Base-by-base conservation (phyloP, 2,888 invertebrate species). In the Nymphalis c-album region DNA sequence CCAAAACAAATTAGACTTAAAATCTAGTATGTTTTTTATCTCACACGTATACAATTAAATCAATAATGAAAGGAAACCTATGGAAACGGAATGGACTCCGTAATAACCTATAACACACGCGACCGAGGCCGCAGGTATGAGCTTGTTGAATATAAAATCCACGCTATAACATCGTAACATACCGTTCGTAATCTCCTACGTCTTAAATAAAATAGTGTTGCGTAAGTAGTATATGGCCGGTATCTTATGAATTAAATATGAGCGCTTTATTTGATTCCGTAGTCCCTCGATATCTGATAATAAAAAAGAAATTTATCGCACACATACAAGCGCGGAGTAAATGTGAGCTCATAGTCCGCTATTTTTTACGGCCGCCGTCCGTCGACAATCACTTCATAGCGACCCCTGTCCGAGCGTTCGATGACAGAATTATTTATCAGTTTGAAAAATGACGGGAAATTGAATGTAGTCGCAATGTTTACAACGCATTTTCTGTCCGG, bases 371-470 rank as follows among this genome's bases (percentile, higher is more conserved):
- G 83, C 81, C 84, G 85, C 85, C 87, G 88, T 88, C 90, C 85
- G 88, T 86, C 91, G 90, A 87, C 90, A 91, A 91, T 91, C 91
- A 90, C 91, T 92, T 92, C 91, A 91, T 91, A 91, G 86, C 87
- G 88, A 91, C 92, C 91, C 91, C 90, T 91, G 92, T 91, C 91
- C 92, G 88, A 91, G 85, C 86, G 85, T 88, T 88, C 92, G 91
- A 91, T 91, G 91, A 92, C 92, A 91, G 93, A 92, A 93, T 93
- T 93, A 93, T 93, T 93, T 93, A 93, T 93, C 92, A 93, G 92
- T 91, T 92, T 93, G 93, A 93, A 93, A 93, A 93, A 93, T 93
- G 92, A 93, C 92, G 90, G 90, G 92, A 93, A 92, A 93, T 93
- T 93, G 93, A 93, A 93, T 93, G 93, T 93, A 92, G 89, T 92